phyloP scores from a whole-genome alignment of 2,113 vertebrate genomes.

The Macaca mulatta region DNA sequence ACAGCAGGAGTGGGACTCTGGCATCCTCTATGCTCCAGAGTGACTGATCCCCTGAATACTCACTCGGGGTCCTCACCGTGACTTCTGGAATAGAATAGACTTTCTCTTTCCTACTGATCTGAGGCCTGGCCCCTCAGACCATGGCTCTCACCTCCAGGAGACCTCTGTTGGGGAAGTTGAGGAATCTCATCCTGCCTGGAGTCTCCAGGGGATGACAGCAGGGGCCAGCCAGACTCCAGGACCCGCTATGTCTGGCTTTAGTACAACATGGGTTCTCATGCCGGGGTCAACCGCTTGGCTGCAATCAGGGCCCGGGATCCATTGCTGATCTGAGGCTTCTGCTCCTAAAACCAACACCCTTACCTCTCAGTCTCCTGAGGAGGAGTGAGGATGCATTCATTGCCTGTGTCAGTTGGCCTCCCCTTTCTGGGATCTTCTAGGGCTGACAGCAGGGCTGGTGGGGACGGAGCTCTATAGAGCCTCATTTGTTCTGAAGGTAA shows the following conservation, averaged over 20 bases:
- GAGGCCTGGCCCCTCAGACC: background rate
- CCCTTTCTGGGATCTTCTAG: background rate
- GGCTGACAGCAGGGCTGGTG: background rate
- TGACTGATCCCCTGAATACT: background rate
- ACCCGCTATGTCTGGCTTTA: background rate
- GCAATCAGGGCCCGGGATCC: too few species aligned
- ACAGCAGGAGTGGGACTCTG: background rate
- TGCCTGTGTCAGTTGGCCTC: background rate
- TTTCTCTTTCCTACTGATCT: background rate
- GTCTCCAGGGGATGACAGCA: background rate
- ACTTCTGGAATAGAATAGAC: background rate
- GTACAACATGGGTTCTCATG: background rate
- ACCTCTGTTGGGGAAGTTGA: background rate
- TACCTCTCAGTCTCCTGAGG: background rate
- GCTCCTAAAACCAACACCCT: background rate
- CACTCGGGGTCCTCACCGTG: background rate
- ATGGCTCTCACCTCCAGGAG: background rate
- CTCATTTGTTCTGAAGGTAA: background rate
- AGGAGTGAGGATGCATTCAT: background rate
- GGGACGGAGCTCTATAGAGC: background rate
- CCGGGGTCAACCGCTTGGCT: background rate
- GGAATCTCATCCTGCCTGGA: background rate
- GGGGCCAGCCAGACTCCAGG: background rate
- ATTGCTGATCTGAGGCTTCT: background rate
- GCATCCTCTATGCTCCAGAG: background rate